Conservation (phyloP, 2,113 vertebrate genomes). For the Malurus elegans region DNA sequence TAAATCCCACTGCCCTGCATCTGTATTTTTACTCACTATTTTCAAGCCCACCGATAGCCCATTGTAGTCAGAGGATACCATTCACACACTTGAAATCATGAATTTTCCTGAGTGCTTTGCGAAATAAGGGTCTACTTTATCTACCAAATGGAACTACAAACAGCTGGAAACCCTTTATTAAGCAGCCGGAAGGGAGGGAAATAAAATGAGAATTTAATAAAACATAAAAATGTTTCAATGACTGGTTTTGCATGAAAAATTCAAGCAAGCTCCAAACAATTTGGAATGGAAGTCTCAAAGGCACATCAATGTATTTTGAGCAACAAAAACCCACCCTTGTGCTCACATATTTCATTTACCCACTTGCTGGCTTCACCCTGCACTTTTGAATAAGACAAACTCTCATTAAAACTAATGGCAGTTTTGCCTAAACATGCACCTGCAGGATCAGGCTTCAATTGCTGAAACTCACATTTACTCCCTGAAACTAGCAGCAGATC, state of each 20-base stretch:
- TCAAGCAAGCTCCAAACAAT: not conserved
- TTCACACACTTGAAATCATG: not conserved
- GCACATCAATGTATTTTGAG: not conserved
- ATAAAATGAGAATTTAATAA: conserved; percentile 50
- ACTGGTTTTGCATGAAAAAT: conserved; percentile 1
- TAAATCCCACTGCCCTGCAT: not conserved
- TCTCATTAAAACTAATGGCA: conserved; percentile 51
- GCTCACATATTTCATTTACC: conserved; percentile 12
- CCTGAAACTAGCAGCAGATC: conserved; percentile 61
- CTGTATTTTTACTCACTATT: not conserved
- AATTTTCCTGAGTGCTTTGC: not conserved
- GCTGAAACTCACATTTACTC: conserved; percentile 59
- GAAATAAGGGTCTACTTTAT: not conserved
- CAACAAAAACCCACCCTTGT: conserved; percentile 25
- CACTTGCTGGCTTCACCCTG: not conserved
- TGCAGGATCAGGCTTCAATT: conserved; percentile 51
- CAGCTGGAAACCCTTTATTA: conserved; percentile 39
- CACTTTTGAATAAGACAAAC: conserved; percentile 36
- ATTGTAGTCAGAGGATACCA: accelerated
- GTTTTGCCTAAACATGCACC: conserved; percentile 63
- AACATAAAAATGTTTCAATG: not conserved
- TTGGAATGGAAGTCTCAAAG: conserved; percentile 1
- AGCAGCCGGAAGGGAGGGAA: conserved; percentile 28
- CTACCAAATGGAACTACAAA: not conserved
- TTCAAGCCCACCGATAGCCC: not conserved